Percentiles rank a stretch among this genome's conserved stretches.
phyloP scores from a whole-genome alignment of 2,113 vertebrate genomes.

The Pandion haliaetus region DNA sequence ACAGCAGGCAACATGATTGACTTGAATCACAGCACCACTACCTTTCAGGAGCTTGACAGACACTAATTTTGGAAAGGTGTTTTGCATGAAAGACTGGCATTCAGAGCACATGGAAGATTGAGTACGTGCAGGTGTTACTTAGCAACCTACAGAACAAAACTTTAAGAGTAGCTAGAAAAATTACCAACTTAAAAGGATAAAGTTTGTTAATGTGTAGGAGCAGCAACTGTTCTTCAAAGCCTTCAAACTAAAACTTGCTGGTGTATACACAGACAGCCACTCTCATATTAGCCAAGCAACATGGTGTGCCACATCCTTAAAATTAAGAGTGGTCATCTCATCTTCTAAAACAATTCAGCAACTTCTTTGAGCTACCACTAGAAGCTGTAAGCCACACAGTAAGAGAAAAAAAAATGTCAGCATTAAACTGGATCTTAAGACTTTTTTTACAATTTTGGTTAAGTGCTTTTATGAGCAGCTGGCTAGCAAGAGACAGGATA shows the following conservation, averaged over 20 bases:
- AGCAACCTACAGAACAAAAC: conserved; percentile 47
- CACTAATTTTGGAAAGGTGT: conserved; percentile 60
- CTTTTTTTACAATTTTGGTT: background rate
- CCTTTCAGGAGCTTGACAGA: conserved; percentile 53
- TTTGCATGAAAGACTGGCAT: conserved; percentile 51
- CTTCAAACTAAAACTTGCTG: background rate
- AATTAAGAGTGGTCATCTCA: background rate
- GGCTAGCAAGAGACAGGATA: background rate
- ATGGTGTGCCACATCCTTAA: background rate
- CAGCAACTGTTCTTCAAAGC: background rate
- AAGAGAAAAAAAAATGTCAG: background rate
- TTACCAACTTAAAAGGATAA: background rate
- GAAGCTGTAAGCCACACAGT: background rate
- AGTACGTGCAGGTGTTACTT: conserved; percentile 30
- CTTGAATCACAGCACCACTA: conserved; percentile 24
- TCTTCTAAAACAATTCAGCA: background rate
- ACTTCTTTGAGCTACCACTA: background rate
- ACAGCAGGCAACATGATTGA: conserved; percentile 48
- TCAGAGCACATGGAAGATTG: conserved; percentile 15
- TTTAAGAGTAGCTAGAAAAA: conserved; percentile 16
- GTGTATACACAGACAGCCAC: background rate
- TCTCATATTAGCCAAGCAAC: background rate
- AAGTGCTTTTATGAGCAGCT: background rate
- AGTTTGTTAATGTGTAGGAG: conserved; percentile 1
- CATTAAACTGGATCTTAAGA: background rate